These are phyloP conservation scores for Pandemis corylana DNA, from an alignment of 2,888 invertebrate species.

Conservation along the genomic window DNA sequence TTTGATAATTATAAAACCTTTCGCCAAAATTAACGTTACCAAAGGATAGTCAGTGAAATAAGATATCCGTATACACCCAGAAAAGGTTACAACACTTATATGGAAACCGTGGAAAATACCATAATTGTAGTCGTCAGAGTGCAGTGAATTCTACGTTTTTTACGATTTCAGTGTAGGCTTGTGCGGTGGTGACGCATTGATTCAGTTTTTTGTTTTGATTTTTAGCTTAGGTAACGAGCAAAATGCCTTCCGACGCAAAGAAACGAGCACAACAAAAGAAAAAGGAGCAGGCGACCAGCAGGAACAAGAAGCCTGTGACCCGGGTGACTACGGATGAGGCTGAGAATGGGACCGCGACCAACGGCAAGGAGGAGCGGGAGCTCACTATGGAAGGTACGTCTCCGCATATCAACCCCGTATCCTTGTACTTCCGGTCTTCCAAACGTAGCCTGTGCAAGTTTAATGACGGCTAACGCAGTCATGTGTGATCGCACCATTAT, in stretches of 20 bases:
- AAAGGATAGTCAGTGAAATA: slow-evolving; percentile 30
- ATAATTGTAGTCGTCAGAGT: slow-evolving; percentile 27
- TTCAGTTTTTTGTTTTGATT: slow-evolving; percentile 41
- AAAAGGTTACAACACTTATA: slow-evolving; percentile 4
- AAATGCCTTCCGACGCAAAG: slow-evolving; percentile 99
- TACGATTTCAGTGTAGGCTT: slow-evolving; percentile 30
- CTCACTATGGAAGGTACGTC: slow-evolving; percentile 88
- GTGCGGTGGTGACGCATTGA: slow-evolving; percentile 42
- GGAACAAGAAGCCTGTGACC: slow-evolving; percentile 84
- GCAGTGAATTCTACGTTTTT: slow-evolving; percentile 38
- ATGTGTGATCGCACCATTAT: background rate
- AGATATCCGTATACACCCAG: slow-evolving; percentile 25
- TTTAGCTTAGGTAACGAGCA: slow-evolving; percentile 56
- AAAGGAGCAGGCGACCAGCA: slow-evolving; percentile 95
- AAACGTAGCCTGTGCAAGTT: background rate
- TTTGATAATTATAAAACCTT: slow-evolving; percentile 42
- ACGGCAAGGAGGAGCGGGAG: slow-evolving; percentile 84
- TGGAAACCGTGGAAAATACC: slow-evolving; percentile 24
- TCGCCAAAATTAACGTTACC: background rate
- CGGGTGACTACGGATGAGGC: slow-evolving; percentile 78
- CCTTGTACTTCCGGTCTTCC: background rate
- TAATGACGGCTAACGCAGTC: background rate
- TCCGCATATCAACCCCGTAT: slow-evolving; percentile 16
- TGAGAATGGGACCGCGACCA: slow-evolving; percentile 82
- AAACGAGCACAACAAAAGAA: slow-evolving; percentile 99